Base-by-base conservation (phyloP, 2,113 vertebrate species). In the Cyanoliseus patagonus region DNA sequence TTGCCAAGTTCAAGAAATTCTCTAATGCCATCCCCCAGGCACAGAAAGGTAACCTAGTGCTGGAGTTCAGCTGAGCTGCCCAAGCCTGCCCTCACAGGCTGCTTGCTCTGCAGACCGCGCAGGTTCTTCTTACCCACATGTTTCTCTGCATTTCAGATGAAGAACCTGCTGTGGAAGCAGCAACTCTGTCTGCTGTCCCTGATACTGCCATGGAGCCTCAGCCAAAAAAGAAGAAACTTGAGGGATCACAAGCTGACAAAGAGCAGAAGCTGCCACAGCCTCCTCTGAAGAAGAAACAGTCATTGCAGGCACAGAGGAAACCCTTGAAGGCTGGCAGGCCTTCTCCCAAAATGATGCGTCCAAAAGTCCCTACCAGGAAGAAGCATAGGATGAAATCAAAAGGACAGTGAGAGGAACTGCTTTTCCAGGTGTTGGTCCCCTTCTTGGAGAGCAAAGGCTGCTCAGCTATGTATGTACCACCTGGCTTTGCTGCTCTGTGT, bases 1-100 rank as follows among this genome's bases (percentile, higher is more conserved):
- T 99, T 27, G 99, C 99, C 77, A 99, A 99, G 94, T 92, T 99
- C 57, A 99, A 99, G 97, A 99, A 99, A 68, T 99, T 99, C 96
- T 99, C 99, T 35, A 99, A 99, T 64, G 97, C 98, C 22, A 92
- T 99, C 83, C 99, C 99, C 3, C 97, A 98, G 47, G 31, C 95
- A 20, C 87, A 92, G 25, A 73, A 94, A 91, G 98, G 97, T 97
- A 90, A 91, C 14, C 2, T 11, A 3, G 17, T 14, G 17, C n/a
- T 66, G 75, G 46, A 90, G 62, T 57, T 62, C n/a, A 35, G 13
- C 62, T 47, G 14, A 19, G 72, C 61, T 88, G 41, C 47, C 52
- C 16, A 8, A 22, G 44, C n/a, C 55, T 87, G 35, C 27, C 30
- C 42, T 63, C 3, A 0, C 31, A 33, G 64, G 61, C 53, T 75